Conservation (phyloP, 2,797 vertebrate genomes). For the Monodelphis domestica region DNA sequence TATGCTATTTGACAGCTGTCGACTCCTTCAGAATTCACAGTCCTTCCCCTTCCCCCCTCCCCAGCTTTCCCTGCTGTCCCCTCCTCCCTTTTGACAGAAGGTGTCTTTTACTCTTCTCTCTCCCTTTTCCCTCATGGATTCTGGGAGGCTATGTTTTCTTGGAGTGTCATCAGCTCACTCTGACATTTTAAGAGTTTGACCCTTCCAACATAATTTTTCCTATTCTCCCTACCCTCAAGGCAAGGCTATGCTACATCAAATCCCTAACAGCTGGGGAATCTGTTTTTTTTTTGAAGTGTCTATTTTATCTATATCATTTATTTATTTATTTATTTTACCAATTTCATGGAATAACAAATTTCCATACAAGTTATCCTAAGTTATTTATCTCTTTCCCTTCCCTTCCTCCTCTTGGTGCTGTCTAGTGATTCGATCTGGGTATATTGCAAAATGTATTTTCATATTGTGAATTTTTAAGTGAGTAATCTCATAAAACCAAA, state of each 20-base stretch:
- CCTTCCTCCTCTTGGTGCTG: too few relatives aligned
- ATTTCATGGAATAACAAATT: too few relatives aligned
- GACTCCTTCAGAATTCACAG: conserved; percentile 69
- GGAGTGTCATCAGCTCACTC: background rate
- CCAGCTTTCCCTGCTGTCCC: background rate
- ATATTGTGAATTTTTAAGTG: too few relatives aligned
- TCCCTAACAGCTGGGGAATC: background rate
- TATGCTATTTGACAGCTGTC: conserved; percentile 80
- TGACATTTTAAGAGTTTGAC: background rate
- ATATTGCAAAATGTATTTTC: too few relatives aligned
- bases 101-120: background rate
- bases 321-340: too few relatives aligned
- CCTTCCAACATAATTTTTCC: background rate
- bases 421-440: too few relatives aligned
- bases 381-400: too few relatives aligned
- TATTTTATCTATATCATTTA: too few relatives aligned
- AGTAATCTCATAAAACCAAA: too few relatives aligned
- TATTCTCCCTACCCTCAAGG: background rate
- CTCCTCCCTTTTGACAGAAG: background rate
- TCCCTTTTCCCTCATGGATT: background rate
- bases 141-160: background rate
- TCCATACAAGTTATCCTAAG: too few relatives aligned
- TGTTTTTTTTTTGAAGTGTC: background rate
- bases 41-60: background rate
- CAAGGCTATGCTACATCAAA: background rate